Evolutionary conservation across 2,888 invertebrate genomes (phyloP), one percentile per base, ranked within the genome.

Genomic region (Zygothrica quintamaculata): DNA sequence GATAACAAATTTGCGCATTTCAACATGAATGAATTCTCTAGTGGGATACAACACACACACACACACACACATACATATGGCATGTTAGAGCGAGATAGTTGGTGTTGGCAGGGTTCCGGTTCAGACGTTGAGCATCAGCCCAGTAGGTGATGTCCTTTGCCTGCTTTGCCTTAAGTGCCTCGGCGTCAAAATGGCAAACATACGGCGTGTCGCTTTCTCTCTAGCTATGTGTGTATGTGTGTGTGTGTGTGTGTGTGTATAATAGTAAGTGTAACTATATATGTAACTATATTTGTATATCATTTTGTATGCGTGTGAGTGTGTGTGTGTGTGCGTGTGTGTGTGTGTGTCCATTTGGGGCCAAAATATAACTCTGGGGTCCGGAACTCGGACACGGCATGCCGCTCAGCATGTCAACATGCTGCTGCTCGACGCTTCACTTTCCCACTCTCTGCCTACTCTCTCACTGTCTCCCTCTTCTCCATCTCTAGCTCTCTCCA

Each of bases 1-100:
- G 88, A 86, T 86, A 87, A 88, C 84, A 88, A 86, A 87, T 85
- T 85, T 88, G 84, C 87, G 76, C 87, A 88, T 88, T 88, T 88
- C 88, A 85, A 86, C 88, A 79, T 82, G 84, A 82, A 82, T 82
- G 88, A 88, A 87, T 88, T 73, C 88, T 88, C 88, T 53, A 80
- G 88, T 80, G 87, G 74, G 65, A 65, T 48, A 51, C 68, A 52
- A 65, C 47, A 52, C 47, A 65, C 22, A 58, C 67, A 47, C 39
- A 61, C 51, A 55, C 55, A 65, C 65, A 66, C 40, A 60, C 56
- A 50, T n/a, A 31, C 0, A 31, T 9, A 55, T 5, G n/a, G n/a
- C n/a, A n/a, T n/a, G n/a, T n/a, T n/a, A n/a, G n/a, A n/a, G n/a
- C n/a, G n/a, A n/a, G n/a, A 22, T 22, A 22, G 31, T 31, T 4